Base-by-base conservation (phyloP, 2,797 vertebrate genomes). In the Danio jaintianensis region DNA sequence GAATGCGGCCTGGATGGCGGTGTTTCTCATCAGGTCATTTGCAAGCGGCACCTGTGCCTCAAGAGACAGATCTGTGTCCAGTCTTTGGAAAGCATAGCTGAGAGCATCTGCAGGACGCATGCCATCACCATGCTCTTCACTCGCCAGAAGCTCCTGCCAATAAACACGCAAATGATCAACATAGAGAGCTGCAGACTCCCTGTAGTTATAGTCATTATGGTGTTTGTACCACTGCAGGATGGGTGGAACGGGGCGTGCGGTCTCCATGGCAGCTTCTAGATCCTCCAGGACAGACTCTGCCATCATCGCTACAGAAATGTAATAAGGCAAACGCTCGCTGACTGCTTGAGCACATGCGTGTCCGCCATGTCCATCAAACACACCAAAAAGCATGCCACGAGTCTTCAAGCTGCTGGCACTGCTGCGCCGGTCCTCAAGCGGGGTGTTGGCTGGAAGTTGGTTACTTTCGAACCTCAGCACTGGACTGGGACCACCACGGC, bases 361-460 rank as follows among this genome's bases (percentile, higher is more conserved):
- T 8, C 97, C 97, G 0, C 96, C 97, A 0, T 99, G 97, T 6
- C 98, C 97, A 0, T 99, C 98, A 0, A 98, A 99, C 80, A 99
- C 88, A 0, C 97, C 98, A 29, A 99, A 98, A 87, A 99, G 91
- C 93, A 97, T 95, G 22, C 97, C 97, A 0, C 91, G 95, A 11
- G 95, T 95, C 92, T 96, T 96, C 79, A 97, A 84, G 89, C 96
- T 97, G 12, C 94, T 95, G 70, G 95, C 96, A 3, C 94, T 92
- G n/a, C 96, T 96, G 43, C 94, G 92, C 15, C 96, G 94, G 89
- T 99, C 98, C 86, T 99, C 97, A 22, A 95, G 94, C 0, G 98
- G 97, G 20, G 90, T 91, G 86, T 99, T 99, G 53, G 97, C 96
- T 22, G 95, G 91, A 82, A 99, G 81, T 66, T 96, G 95, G 90